Percentiles rank a stretch among this genome's conserved stretches.
Evolutionary conservation across 1,140 invertebrate genomes (phyloP).

Genomic region (Drosophila oshimai): DNA sequence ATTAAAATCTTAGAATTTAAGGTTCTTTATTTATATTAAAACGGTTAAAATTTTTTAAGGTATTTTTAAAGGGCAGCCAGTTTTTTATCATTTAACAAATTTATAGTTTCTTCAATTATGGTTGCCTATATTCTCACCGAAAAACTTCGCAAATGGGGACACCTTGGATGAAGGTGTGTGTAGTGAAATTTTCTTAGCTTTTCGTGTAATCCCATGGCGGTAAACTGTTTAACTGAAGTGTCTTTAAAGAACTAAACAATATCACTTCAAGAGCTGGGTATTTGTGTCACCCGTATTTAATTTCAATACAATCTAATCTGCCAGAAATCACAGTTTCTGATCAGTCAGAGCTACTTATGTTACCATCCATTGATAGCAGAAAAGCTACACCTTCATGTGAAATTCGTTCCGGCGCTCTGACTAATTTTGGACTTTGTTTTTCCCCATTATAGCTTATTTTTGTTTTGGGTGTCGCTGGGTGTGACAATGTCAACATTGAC

Average conservation of each 20-base stretch:
- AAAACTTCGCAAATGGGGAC: neutral
- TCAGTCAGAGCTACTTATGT: neutral
- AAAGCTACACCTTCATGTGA: constrained; percentile 11
- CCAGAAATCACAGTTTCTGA: neutral
- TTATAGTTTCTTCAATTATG: too few species aligned
- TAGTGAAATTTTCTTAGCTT: constrained; percentile 14
- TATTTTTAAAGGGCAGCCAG: too few species aligned
- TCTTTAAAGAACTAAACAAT: constrained; percentile 7
- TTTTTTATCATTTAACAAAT: too few species aligned
- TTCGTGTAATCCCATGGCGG: constrained; percentile 30
- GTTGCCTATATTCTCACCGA: neutral
- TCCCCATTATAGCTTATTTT: neutral
- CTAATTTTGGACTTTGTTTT: constrained; percentile 22
- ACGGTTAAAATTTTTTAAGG: too few species aligned
- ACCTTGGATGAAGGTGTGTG: neutral
- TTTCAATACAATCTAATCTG: constrained; percentile 32
- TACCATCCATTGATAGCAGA: constrained; percentile 3
- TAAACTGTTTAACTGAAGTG: neutral
- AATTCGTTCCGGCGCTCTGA: constrained; percentile 17
- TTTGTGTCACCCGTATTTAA: constrained; percentile 1
- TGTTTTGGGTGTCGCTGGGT: neutral
- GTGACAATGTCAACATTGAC: constrained; percentile 3
- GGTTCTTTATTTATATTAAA: too few species aligned
- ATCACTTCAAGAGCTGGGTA: neutral
- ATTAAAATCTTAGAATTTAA: too few species aligned